Base-by-base conservation (phyloP, 30 jellyfish, hydroid and myxozoan species). In the Catostylus mosaicus region DNA sequence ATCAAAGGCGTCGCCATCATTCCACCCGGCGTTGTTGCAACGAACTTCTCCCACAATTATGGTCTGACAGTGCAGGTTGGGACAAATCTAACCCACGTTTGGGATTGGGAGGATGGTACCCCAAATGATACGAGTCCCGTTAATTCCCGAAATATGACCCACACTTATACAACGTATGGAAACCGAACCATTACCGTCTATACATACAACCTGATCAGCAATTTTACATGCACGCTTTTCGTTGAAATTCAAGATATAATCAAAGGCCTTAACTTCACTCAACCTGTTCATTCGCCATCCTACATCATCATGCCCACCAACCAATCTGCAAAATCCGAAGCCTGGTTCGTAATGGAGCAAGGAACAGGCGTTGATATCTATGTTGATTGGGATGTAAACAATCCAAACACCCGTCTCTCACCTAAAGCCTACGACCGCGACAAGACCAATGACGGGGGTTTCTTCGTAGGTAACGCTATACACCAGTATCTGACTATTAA, bases 31-130 rank as follows among this genome's bases (percentile, higher is more conserved):
- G 84, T 72, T 1, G 91, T 75, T 0, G 96, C 96, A 47, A 87
- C 96, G 7, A 87, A 87, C 36, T 48, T 32, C 46, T 47, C 80
- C 60, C 74, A 60, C 30, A 29, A n/a, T 26, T 69, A 32, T 43
- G 63, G 52, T 3, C 54, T 90, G 24, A 23, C 60, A n/a, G 65
- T 32, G 3, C 70, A 76, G 26, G 29, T 38, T 23, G 97, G 97
- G 47, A 83, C 97, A 1, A 90, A 84, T 31, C 85, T 90, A 38
- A 83, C 97, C 6, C 86, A 56, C 67, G 74, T 83, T 2, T 90
- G 97, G 97, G 47, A 68, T 38, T 90, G 96, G 97, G 51, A 32
- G 11, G 97, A 90, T 47, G 84, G 72, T n/a, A 56, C 82, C 23
- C 48, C 40, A 24, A 65, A 90, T 54, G 66, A 59, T 82, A 69